Evolutionary conservation across 2,888 invertebrate species (phyloP).

Genomic region (Slavum lentiscoides): DNA sequence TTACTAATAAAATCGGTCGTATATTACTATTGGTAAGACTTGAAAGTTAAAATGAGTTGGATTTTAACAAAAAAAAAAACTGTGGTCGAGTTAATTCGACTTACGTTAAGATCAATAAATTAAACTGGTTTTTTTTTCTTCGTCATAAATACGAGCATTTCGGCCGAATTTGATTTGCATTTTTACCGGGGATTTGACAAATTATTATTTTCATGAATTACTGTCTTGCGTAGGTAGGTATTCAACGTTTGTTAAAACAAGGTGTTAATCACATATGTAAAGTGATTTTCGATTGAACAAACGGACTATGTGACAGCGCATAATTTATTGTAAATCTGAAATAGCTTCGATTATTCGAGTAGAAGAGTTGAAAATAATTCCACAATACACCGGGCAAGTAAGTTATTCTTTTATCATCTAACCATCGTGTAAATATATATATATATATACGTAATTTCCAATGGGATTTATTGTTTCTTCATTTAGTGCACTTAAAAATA

Average conservation of each 20-base stretch:
- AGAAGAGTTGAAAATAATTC: conserved; percentile 10
- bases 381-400: conserved; percentile 1
- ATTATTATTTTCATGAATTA: not conserved
- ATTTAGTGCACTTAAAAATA: too few relatives aligned
- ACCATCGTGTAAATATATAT: too few relatives aligned
- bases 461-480: too few relatives aligned
- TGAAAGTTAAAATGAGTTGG: too few relatives aligned
- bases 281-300: conserved; percentile 17
- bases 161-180: not conserved
- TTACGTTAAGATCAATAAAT: not conserved
- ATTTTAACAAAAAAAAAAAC: too few relatives aligned
- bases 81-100: not conserved
- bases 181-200: conserved; percentile 14
- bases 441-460: too few relatives aligned
- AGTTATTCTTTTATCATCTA: conserved; percentile 9
- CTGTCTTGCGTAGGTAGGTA: not conserved
- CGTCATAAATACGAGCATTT: not conserved
- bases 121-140: too few relatives aligned
- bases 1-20: too few relatives aligned
- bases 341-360: conserved; percentile 15
- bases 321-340: conserved; percentile 7
- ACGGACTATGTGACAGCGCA: conserved; percentile 12
- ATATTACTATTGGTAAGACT: too few relatives aligned
- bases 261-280: conserved; percentile 32
- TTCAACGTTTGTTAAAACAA: conserved; percentile 6